Evolutionary conservation across 1,140 invertebrate genomes (phyloP).

Genomic region (Nymphalis io): DNA sequence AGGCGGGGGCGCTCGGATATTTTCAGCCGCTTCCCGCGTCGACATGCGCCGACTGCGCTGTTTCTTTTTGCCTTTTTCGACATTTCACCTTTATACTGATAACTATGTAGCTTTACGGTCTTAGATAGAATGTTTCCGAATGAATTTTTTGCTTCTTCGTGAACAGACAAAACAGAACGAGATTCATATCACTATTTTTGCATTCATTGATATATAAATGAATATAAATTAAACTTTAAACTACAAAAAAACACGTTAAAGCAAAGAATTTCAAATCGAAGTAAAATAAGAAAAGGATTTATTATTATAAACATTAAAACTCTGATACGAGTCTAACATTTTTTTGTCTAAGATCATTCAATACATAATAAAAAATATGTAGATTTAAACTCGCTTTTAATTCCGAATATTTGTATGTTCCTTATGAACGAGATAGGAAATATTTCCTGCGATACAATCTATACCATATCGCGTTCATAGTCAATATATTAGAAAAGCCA

Average conservation of each 20-base stretch:
- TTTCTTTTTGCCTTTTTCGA: constrained; percentile 55
- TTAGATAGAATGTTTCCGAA: constrained; percentile 28
- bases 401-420: neutral
- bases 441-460: constrained; percentile 29
- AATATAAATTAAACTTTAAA: neutral
- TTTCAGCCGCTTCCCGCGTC: constrained; percentile 55
- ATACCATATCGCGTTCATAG: constrained; percentile 13
- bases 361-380: neutral
- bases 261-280: neutral
- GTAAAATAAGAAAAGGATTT: neutral
- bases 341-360: too few relatives aligned
- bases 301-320: neutral
- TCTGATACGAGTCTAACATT: neutral
- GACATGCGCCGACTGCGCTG: constrained; percentile 55
- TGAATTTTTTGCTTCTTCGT: constrained; percentile 24
- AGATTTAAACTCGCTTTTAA: neutral
- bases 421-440: neutral
- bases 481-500: constrained; percentile 31
- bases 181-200: neutral
- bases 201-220: neutral
- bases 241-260: neutral
- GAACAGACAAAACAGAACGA: constrained; percentile 5
- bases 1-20: constrained; percentile 55
- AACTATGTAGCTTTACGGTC: constrained; percentile 31
- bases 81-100: constrained; percentile 52